Base-by-base conservation (phyloP, 1,140 invertebrate genomes). In the Cylas formicarius region DNA sequence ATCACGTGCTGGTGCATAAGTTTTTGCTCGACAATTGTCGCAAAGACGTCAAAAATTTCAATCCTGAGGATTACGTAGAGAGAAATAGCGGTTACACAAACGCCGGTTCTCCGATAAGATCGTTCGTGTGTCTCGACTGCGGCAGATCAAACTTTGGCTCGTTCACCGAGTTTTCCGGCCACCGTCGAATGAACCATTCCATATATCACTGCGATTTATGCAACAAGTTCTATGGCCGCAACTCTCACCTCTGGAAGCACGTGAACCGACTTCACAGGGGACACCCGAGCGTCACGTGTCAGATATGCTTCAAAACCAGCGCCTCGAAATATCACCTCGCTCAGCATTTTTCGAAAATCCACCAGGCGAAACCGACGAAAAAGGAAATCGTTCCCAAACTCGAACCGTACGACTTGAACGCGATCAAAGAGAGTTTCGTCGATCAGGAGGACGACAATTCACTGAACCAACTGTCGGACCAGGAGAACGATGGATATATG, bases 181-280 rank as follows among this genome's bases (percentile, higher is more conserved):
- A 79, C 55, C 60, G 74, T n/a, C 60, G 72, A 37, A 63, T 66
- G 11, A 55, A 65, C 20, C 77, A 79, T 49, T 67, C 67, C 14
- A 67, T 77, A 2, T 75, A 75, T 41, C 75, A 76, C 2, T 79
- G 77, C 46, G 77, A 79, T 59, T 55, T 79, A 1, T 79, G 77
- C 52, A 73, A 72, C 44, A 79, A 79, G 49, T 77, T 70, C 42
- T 79, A 79, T 29, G 75, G 75, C 0, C 57, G 75, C 5, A 77
- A 74, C 1, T 76, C 76, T 2, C 76, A 78, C 50, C 51, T 80
- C 5, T 78, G 76, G 76, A 80, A 80, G 49, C 77, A 80, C 44
- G 76, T 78, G 0, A 77, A 77, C 51, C 61, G 75, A 21, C 67
- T 75, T 16, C 77, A 80, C 45, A 78, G 77, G 57, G 72, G 71